phyloP scores from a whole-genome alignment of 2,797 vertebrate genomes.

The Myotis myotis region DNA sequence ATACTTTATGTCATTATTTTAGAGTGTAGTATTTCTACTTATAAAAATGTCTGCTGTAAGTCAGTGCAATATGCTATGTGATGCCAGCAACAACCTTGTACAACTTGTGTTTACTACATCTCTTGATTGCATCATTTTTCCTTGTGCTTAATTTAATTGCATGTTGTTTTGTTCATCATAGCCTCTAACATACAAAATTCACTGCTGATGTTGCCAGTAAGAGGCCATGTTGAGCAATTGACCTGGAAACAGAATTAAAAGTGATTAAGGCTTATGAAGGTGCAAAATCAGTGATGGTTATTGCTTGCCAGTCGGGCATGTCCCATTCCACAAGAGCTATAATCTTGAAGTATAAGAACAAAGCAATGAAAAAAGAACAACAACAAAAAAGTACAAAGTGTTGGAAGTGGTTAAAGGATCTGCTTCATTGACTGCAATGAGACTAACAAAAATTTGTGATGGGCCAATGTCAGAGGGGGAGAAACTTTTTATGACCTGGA shows the following conservation, averaged over 20 bases:
- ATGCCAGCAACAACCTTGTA: not conserved
- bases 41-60: not conserved
- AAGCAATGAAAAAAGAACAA: not conserved
- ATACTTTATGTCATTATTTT: not conserved
- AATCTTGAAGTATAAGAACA: not conserved
- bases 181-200: not conserved
- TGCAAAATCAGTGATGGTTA: not conserved
- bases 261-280: not conserved
- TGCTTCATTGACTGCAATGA: not conserved
- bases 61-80: not conserved
- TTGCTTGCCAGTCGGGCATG: not conserved
- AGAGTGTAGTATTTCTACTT: not conserved
- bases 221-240: not conserved
- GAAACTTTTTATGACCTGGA: not conserved
- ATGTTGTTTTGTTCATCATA: not conserved
- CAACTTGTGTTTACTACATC: not conserved
- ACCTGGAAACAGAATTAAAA: not conserved
- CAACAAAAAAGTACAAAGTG: not conserved
- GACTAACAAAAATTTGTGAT: not conserved
- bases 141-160: not conserved
- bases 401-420: not conserved
- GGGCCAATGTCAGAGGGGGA: not conserved
- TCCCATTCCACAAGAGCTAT: not conserved
- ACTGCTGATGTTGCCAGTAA: not conserved
- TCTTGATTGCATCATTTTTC: not conserved